Conservation (phyloP, 1,140 invertebrate genomes). For the Brachionus plicatilis region DNA sequence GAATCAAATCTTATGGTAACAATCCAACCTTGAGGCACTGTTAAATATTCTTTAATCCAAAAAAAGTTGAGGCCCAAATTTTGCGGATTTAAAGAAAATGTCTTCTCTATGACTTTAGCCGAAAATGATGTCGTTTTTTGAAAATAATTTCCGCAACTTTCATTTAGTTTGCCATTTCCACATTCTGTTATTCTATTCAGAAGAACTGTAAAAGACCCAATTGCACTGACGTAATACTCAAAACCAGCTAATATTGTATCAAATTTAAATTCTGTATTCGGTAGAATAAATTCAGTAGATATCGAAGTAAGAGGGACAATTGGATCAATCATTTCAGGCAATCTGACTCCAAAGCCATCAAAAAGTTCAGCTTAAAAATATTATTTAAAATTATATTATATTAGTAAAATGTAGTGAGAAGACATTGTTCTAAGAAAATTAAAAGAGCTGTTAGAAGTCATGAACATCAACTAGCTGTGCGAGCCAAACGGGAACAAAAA, state of each 20-base stretch:
- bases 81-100: not conserved
- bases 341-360: not conserved
- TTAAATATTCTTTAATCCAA: not conserved
- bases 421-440: no score
- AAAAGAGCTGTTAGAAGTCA: no score
- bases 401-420: no score
- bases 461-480: no score
- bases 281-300: not conserved
- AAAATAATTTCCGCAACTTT: not conserved
- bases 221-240: not conserved
- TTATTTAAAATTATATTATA: not conserved
- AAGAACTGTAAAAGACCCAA: not conserved
- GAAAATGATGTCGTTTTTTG: not conserved
- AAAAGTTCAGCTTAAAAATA: not conserved
- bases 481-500: no score
- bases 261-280: not conserved
- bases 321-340: not conserved
- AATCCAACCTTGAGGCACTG: not conserved
- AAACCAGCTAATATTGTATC: not conserved
- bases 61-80: not conserved
- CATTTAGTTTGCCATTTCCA: not conserved
- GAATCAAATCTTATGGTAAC: not conserved
- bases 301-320: not conserved
- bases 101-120: not conserved
- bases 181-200: not conserved